A percentile compares a stretch with the other conserved stretches of the same genome.
Conservation (phyloP, 2,113 vertebrate species). For the Pluvialis apricaria region DNA sequence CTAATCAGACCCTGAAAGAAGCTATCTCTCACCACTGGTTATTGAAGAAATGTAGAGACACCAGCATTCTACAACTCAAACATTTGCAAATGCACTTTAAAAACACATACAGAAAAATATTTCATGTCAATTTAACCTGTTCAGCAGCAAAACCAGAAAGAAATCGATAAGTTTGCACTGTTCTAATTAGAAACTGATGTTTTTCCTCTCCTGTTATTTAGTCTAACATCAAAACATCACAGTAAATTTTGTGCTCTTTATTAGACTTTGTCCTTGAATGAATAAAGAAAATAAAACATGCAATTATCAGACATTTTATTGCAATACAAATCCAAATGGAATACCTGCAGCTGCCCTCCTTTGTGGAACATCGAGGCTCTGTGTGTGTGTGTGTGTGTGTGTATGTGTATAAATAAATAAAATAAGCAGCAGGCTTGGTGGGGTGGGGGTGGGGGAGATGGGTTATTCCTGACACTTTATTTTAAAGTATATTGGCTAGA, state of each 20-base stretch:
- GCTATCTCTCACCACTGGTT: background rate
- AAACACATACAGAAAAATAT: background rate
- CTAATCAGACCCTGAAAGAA: background rate
- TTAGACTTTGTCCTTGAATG: background rate
- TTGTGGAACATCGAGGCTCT: background rate
- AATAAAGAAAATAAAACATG: background rate
- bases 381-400: too few species aligned
- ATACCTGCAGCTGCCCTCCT: background rate
- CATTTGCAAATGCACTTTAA: background rate
- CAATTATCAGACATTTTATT: background rate
- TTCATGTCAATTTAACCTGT: background rate
- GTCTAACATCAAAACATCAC: background rate
- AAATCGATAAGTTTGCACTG: background rate
- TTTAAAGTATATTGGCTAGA: background rate
- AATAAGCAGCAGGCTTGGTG: background rate
- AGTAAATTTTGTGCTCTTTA: background rate
- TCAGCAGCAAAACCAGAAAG: background rate
- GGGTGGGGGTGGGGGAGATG: too few species aligned
- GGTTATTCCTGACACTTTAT: background rate
- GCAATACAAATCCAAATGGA: background rate
- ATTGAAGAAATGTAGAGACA: background rate
- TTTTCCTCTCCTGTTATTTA: background rate
- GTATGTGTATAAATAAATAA: background rate
- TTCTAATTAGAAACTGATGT: background rate
- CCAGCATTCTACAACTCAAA: background rate